These are phyloP conservation scores for Rhagologus leucostigma DNA, from an alignment of 2,113 vertebrate species.

Conservation along the genomic window DNA sequence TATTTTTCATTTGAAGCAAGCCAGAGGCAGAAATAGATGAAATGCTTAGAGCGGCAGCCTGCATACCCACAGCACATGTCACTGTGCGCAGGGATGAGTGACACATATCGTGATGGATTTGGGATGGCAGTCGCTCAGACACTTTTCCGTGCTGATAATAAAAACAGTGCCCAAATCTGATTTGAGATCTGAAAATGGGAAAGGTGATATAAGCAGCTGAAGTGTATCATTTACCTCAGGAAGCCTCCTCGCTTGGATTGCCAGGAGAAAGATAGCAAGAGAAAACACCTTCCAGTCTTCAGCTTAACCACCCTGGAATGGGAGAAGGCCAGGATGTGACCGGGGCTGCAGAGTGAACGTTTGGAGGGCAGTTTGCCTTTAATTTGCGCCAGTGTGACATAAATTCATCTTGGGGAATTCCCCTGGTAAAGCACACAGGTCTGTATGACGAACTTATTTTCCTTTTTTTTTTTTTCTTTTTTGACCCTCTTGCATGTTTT, in stretches of 20 bases:
- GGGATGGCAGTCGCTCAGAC: not conserved
- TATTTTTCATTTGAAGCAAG: not conserved
- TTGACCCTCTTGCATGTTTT: not conserved
- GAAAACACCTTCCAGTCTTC: not conserved
- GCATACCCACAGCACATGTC: not conserved
- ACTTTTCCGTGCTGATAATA: not conserved
- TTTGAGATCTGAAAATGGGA: not conserved
- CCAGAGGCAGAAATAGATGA: not conserved
- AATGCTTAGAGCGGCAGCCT: not conserved
- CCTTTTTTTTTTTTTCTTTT: too few relatives aligned
- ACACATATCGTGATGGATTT: not conserved
- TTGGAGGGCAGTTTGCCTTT: not conserved
- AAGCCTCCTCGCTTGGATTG: not conserved
- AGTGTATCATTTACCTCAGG: not conserved
- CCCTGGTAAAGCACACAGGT: not conserved
- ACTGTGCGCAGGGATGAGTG: not conserved
- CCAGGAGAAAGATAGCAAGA: not conserved
- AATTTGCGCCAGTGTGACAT: not conserved
- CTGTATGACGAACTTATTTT: accelerated
- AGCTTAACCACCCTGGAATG: accelerated
- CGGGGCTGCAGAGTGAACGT: not conserved
- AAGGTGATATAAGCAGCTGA: not conserved
- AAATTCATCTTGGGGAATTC: not conserved
- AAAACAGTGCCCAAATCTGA: not conserved
- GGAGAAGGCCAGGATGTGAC: not conserved